phyloP scores from a whole-genome alignment of 2,888 invertebrate species.

The Andrena bicolor region DNA sequence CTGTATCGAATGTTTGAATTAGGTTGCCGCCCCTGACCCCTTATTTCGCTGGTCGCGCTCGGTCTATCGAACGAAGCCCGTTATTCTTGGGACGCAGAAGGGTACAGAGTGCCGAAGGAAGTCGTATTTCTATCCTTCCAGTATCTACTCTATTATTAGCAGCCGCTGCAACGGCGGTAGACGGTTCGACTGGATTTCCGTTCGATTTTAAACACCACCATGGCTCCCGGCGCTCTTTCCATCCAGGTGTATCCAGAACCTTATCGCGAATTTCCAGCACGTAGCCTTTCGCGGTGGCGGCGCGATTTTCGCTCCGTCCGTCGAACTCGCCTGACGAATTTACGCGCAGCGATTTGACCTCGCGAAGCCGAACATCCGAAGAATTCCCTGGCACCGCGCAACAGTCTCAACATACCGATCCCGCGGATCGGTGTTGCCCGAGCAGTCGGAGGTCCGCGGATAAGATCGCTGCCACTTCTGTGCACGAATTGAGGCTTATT shows the following conservation, averaged over 20 bases:
- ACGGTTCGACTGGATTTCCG: constrained; percentile 69
- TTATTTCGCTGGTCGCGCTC: constrained; percentile 36
- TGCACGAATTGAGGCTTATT: too few species aligned
- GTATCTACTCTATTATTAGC: constrained; percentile 76
- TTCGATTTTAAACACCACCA: constrained; percentile 66
- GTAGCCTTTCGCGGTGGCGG: constrained; percentile 10
- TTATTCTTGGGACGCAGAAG: constrained; percentile 70
- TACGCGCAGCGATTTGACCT: not conserved
- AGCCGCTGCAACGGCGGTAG: constrained; percentile 58
- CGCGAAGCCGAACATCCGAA: not conserved
- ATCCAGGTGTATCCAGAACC: not conserved
- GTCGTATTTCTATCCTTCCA: constrained; percentile 73
- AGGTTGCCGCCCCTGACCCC: constrained; percentile 51
- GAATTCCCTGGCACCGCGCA: not conserved
- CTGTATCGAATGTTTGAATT: constrained; percentile 54
- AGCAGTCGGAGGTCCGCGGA: too few species aligned
- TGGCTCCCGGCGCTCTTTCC: constrained; percentile 8
- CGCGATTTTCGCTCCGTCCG: constrained; percentile 23
- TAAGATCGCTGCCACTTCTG: too few species aligned
- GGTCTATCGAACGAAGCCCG: constrained; percentile 62
- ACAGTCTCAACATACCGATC: not conserved
- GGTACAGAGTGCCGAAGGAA: constrained; percentile 68
- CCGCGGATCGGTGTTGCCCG: not conserved
- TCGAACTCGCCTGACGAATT: constrained; percentile 14
- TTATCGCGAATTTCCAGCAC: constrained; percentile 48